These are phyloP conservation scores for Ursus arctos DNA, from an alignment of 2,113 vertebrate genomes.

Conservation along the genomic window DNA sequence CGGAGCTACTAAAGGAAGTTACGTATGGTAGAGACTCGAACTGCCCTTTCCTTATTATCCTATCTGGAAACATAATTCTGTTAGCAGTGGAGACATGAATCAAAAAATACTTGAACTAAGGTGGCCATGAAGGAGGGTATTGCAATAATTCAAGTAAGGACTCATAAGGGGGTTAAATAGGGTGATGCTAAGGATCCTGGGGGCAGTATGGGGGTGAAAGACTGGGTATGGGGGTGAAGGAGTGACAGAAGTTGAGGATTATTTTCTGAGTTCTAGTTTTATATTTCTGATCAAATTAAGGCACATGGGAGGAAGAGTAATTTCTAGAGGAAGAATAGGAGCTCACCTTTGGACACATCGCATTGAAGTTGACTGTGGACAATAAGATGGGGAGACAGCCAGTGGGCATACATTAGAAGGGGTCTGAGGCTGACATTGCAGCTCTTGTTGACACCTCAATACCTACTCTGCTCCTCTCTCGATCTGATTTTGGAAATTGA, in stretches of 20 bases:
- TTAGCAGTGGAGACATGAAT: background rate
- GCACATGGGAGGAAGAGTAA: background rate
- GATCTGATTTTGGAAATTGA: background rate
- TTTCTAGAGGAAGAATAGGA: background rate
- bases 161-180: background rate
- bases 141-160: background rate
- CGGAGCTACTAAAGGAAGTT: background rate
- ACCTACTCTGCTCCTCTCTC: background rate
- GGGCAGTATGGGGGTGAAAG: background rate
- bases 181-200: background rate
- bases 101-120: background rate
- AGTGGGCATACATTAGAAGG: background rate
- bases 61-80: background rate
- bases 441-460: background rate
- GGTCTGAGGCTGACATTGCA: background rate
- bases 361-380: background rate
- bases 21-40: background rate
- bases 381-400: background rate
- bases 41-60: background rate
- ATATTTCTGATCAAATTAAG: background rate
- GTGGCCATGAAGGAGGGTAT: background rate
- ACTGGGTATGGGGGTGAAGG: background rate
- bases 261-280: conserved; percentile 1
- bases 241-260: background rate
- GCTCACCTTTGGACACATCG: background rate